These are phyloP conservation scores for Poecile atricapillus DNA, from an alignment of 2,113 vertebrate species.

Conservation along the genomic window DNA sequence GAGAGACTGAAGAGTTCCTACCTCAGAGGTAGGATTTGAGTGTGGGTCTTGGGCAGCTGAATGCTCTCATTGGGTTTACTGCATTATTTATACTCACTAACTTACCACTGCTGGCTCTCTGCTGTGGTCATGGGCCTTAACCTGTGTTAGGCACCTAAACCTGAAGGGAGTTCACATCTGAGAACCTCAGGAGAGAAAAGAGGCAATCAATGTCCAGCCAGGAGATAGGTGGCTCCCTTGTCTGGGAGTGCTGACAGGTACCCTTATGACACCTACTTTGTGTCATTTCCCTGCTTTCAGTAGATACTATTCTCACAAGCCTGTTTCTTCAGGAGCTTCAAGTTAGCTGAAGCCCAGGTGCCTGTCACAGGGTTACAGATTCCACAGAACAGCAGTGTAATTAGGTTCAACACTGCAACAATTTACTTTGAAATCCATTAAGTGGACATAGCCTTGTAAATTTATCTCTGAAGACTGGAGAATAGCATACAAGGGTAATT, in stretches of 20 bases:
- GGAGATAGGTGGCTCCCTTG: neutral
- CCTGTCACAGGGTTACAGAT: neutral
- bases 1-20: neutral
- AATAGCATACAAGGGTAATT: slow-evolving; percentile 18
- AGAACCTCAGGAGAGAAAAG: neutral
- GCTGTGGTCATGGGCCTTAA: neutral
- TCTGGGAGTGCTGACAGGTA: neutral
- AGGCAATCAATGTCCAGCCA: neutral
- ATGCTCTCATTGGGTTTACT: neutral
- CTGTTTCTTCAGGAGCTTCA: neutral
- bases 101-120: neutral
- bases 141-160: neutral
- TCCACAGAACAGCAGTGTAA: neutral
- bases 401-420: neutral
- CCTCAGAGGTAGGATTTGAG: neutral
- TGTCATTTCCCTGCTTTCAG: neutral
- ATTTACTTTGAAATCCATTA: slow-evolving; percentile 42
- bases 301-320: neutral
- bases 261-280: neutral
- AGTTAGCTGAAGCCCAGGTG: neutral
- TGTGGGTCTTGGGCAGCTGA: neutral
- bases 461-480: slow-evolving; percentile 4
- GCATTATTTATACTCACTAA: rapidly evolving
- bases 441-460: neutral
- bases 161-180: neutral